phyloP scores from a whole-genome alignment of 1,140 invertebrate species.

The Cotesia vestalis region DNA sequence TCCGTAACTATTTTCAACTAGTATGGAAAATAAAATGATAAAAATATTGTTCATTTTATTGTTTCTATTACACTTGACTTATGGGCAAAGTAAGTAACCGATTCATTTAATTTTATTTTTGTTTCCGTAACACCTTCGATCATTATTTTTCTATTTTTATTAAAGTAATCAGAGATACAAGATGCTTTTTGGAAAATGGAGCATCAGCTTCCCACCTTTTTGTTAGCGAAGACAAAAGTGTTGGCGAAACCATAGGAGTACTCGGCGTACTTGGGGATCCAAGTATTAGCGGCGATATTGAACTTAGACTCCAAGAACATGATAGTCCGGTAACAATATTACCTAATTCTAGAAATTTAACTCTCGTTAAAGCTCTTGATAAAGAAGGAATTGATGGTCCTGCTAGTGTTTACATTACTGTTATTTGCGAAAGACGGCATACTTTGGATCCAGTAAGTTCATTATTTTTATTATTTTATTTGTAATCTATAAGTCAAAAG shows the following conservation, averaged over 20 bases:
- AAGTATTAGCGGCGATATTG: slow-evolving; percentile 77
- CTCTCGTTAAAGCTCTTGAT: slow-evolving; percentile 79
- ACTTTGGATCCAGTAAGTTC: slow-evolving; percentile 78
- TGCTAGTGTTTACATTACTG: slow-evolving; percentile 84
- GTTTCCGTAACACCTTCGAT: background rate
- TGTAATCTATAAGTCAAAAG: too few species aligned
- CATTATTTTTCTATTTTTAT: background rate
- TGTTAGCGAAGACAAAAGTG: slow-evolving; percentile 82
- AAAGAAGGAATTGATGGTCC: slow-evolving; percentile 86
- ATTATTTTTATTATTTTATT: background rate
- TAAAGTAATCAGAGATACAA: slow-evolving; percentile 74
- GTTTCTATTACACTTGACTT: slow-evolving; percentile 12
- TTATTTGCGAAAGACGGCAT: slow-evolving; percentile 81
- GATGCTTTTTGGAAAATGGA: slow-evolving; percentile 89
- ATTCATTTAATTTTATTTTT: background rate
- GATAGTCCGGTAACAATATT: slow-evolving; percentile 81
- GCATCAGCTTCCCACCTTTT: slow-evolving; percentile 90
- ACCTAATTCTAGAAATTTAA: slow-evolving; percentile 82
- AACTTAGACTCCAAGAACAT: slow-evolving; percentile 78
- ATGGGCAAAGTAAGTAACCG: slow-evolving; percentile 27
- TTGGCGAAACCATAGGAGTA: slow-evolving; percentile 80
- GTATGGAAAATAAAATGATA: slow-evolving; percentile 27
- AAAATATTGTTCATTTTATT: slow-evolving; percentile 28
- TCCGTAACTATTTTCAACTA: slow-evolving; percentile 21
- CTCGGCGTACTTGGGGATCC: slow-evolving; percentile 84